Base-by-base conservation (phyloP, 2,888 invertebrate genomes). In the Erpobdella octoculata region DNA sequence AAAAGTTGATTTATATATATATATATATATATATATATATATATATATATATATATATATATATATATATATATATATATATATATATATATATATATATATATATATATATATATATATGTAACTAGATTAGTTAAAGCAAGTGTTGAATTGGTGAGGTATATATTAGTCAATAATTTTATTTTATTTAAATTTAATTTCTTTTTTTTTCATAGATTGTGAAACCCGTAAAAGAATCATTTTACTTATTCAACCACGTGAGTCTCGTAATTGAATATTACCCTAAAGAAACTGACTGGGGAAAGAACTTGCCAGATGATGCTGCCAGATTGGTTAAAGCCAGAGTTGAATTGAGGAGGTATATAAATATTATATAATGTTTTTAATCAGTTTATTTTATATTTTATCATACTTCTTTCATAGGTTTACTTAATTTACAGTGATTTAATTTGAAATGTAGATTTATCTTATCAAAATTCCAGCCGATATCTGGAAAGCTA, bases 191-290 rank as follows among this genome's bases (percentile, higher is more conserved):
- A n/a, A n/a, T n/a, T n/a, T n/a, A n/a, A n/a, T n/a, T n/a, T n/a
- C n/a, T n/a, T n/a, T n/a, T n/a, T 62, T 33, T 62, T 35, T 18
- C 25, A n/a, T 18, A 62, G 62, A 62, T 62, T 33, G 33, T 1
- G 4, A 62, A 62, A 12, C 62, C 62, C 5, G 28, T 28, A 33
- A 62, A 31, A 35, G 89, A 91, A 76, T 88, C 89, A 0, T 94
- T 91, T 83, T 98, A 93, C 83, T 86, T 96, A 64, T 96, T 93
- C 85, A 98, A 98, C 86, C 97, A 98, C 84, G 92, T 98, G 59
- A 94, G 97, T 83, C 85, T 98, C 75, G 88, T 87, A 74, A 90
- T 98, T 69, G 79, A 76, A 62, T 98, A 96, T 85, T 95, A 97
- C 79, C 92, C 93, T 1, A 87, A 85, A 28, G 85, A 87, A 8